phyloP scores from a whole-genome alignment of 2,888 invertebrate species.

The Noctua fimbriata region DNA sequence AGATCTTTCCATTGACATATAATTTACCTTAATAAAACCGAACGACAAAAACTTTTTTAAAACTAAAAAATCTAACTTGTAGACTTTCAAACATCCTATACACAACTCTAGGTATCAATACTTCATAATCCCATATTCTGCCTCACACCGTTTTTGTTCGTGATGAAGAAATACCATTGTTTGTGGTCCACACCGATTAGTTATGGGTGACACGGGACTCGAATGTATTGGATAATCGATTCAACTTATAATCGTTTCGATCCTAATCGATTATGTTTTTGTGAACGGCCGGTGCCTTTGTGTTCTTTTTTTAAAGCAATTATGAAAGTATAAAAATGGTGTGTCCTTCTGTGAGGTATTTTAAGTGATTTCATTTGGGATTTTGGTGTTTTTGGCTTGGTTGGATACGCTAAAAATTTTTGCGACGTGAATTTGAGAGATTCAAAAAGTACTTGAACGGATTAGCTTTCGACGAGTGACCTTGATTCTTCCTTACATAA shows the following conservation, averaged over 20 bases:
- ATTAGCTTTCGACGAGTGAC: no score
- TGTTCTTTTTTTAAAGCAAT: conserved; percentile 71
- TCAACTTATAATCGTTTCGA: conserved; percentile 85
- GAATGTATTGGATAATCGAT: conserved; percentile 85
- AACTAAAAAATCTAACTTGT: not conserved
- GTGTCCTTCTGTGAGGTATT: conserved; percentile 64
- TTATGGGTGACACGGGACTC: conserved; percentile 85
- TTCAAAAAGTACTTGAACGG: not conserved
- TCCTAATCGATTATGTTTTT: conserved; percentile 87
- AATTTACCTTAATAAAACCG: not conserved
- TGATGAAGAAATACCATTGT: conserved; percentile 89
- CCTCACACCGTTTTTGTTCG: conserved; percentile 85
- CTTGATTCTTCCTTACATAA: not conserved
- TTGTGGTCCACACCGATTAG: conserved; percentile 81
- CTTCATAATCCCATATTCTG: conserved; percentile 85
- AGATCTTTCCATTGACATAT: not conserved
- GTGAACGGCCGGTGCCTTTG: conserved; percentile 85
- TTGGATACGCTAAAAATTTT: conserved; percentile 2
- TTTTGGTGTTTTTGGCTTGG: conserved; percentile 31
- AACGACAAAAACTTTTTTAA: not conserved
- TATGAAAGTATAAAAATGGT: conserved; percentile 67
- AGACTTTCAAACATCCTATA: conserved; percentile 75
- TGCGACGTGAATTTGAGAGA: conserved; percentile 1
- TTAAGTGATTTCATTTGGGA: conserved; percentile 64
- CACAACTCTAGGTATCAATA: conserved; percentile 74